phyloP scores from a whole-genome alignment of 1,140 invertebrate genomes.

The Drosophila neocordata region DNA sequence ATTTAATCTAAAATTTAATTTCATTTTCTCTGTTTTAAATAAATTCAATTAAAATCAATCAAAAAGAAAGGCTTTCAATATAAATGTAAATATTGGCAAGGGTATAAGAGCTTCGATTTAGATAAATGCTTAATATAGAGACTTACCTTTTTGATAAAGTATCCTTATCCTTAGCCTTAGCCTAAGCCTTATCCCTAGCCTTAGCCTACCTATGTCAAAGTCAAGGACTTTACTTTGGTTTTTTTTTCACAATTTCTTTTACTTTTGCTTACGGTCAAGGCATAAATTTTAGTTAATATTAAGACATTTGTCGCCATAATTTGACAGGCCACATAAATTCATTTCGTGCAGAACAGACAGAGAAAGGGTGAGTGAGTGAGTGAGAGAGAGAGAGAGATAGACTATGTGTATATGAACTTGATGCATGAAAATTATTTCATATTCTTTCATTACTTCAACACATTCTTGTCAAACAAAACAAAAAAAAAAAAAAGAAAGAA shows the following conservation, averaged over 20 bases:
- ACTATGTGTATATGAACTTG: conserved; percentile 53
- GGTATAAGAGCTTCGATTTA: not conserved
- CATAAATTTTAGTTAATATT: conserved; percentile 29
- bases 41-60: too few relatives aligned
- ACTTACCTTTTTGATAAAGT: not conserved
- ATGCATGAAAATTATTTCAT: conserved; percentile 50
- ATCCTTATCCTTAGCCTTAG: not conserved
- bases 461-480: conserved; percentile 53
- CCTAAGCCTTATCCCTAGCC: not conserved
- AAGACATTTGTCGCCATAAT: conserved; percentile 50
- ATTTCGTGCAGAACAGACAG: not conserved
- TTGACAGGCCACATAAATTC: conserved; percentile 50
- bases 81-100: not conserved
- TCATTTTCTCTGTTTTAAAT: too few relatives aligned
- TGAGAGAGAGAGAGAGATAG: not conserved
- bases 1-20: too few relatives aligned
- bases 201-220: conserved; percentile 41
- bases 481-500: conserved; percentile 4
- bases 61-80: not conserved
- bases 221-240: conserved; percentile 27
- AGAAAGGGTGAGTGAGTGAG: not conserved
- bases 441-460: conserved; percentile 70
- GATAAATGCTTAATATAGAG: too few relatives aligned
- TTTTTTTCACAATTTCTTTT: not conserved
- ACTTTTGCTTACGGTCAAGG: not conserved